Base-by-base conservation (phyloP, 2,888 invertebrate species). In the Drosophila hawaiiensis region DNA sequence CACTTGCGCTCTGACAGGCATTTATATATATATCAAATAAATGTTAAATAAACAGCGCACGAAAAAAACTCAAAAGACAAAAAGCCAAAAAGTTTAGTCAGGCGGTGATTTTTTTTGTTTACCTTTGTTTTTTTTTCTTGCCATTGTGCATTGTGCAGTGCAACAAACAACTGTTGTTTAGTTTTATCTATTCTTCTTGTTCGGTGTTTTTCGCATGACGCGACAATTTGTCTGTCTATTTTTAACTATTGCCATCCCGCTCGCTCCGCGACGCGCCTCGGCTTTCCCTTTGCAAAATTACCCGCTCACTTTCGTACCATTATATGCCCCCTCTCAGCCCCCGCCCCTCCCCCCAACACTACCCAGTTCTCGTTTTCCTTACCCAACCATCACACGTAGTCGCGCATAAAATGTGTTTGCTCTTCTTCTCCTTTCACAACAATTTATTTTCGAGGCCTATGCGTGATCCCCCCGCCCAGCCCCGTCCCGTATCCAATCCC, bases 161-260 rank as follows among this genome's bases (percentile, higher is more conserved):
- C 52, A 68, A 69, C 55, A 54, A 58, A 50, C 56, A 63, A 76
- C 59, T 37, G 47, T 55, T 68, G 73, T 67, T 59, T 68, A 58
- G 31, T 67, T 63, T 54, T 80, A 77, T 61, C 39, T 54, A 68
- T 75, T 62, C 56, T 62, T 67, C 43, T 68, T 68, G 56, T 49
- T 55, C 53, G 73, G 25, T 68, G 73, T 70, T 73, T 79, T 87
- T 82, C 72, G 81, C 81, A 84, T 89, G 90, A 89, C 91, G 90
- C 91, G 90, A 90, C 91, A 91, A 88, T 85, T 83, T 89, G 90
- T 90, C 90, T 90, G 84, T 83, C 89, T 90, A 90, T 90, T 90
- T 90, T 80, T 91, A 90, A 69, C 65, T 68, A 79, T 73, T 66
- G 74, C 81, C 64, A 52, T 75, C 72, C 69, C 83, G 58, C 68